Conservation (phyloP, 2,888 invertebrate species). For the Operophtera brumata region DNA sequence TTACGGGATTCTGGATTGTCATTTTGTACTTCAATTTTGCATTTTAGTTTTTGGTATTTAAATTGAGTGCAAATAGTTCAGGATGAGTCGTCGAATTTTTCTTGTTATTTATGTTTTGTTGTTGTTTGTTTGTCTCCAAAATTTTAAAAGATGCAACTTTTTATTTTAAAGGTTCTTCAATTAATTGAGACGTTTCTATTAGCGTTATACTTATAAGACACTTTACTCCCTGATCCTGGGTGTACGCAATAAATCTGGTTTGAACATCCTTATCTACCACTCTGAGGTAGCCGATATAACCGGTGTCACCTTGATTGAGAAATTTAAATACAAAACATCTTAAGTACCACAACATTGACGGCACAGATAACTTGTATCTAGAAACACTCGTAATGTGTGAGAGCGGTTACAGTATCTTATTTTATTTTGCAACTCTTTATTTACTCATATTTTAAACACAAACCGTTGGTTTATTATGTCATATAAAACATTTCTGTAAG, state of each 20-base stretch:
- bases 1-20: slow-evolving; percentile 25
- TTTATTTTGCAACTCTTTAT: slow-evolving; percentile 13
- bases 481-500: not conserved
- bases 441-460: not conserved
- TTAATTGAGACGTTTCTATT: slow-evolving; percentile 55
- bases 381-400: slow-evolving; percentile 29
- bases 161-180: slow-evolving; percentile 23
- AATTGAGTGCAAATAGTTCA: slow-evolving; percentile 19
- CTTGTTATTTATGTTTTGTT: slow-evolving; percentile 1
- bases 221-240: slow-evolving; percentile 46
- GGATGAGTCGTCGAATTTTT: slow-evolving; percentile 5
- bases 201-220: slow-evolving; percentile 54
- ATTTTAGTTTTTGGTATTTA: slow-evolving; percentile 16
- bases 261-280: slow-evolving; percentile 65
- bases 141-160: slow-evolving; percentile 1
- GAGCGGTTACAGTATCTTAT: slow-evolving; percentile 14
- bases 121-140: not conserved
- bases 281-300: slow-evolving; percentile 70
- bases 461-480: not conserved
- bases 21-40: slow-evolving; percentile 22
- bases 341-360: slow-evolving; percentile 32
- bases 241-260: slow-evolving; percentile 72
- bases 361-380: slow-evolving; percentile 33
- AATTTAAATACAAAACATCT: slow-evolving; percentile 68
- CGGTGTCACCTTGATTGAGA: slow-evolving; percentile 59